Evolutionary conservation across 1,140 invertebrate species (phyloP).

Genomic region (Drosophila hydei): DNA sequence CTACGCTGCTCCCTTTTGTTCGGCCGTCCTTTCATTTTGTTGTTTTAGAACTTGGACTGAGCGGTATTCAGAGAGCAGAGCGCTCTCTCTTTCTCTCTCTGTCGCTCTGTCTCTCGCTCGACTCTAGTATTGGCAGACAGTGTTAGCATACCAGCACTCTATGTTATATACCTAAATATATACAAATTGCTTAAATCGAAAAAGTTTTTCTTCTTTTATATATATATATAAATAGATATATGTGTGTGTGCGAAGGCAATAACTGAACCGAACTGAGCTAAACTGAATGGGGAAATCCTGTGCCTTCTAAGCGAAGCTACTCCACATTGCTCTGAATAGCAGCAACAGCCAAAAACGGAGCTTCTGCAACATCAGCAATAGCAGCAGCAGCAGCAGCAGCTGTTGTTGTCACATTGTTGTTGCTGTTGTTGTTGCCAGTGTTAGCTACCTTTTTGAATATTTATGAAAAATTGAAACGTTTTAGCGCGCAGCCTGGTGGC

Average conservation of each 20-base stretch:
- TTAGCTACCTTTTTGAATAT: constrained; percentile 81
- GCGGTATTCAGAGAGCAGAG: background rate
- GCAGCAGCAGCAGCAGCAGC: constrained; percentile 49
- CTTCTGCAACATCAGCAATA: background rate
- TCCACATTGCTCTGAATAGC: constrained; percentile 20
- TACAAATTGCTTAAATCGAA: constrained; percentile 79
- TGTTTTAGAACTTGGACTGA: constrained; percentile 3
- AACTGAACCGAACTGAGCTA: constrained; percentile 34
- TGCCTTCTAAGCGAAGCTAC: constrained; percentile 19
- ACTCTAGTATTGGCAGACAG: constrained; percentile 26
- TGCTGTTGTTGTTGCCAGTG: constrained; percentile 15
- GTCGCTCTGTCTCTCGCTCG: background rate
- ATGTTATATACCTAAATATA: constrained; percentile 26
- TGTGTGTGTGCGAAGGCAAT: constrained; percentile 54
- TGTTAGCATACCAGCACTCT: constrained; percentile 2
- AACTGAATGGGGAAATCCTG: constrained; percentile 51
- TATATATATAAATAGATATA: constrained; percentile 20
- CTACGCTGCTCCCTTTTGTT: background rate
- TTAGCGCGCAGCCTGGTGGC: constrained; percentile 61
- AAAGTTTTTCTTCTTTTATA: constrained; percentile 60
- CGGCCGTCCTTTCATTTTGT: background rate
- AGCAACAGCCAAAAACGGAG: constrained; percentile 8
- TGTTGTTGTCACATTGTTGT: constrained; percentile 60
- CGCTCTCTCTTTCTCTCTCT: background rate
- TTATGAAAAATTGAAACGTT: constrained; percentile 83